Evolutionary conservation across 2,113 vertebrate genomes (phyloP).

Genomic region (Delphinapterus leucas): DNA sequence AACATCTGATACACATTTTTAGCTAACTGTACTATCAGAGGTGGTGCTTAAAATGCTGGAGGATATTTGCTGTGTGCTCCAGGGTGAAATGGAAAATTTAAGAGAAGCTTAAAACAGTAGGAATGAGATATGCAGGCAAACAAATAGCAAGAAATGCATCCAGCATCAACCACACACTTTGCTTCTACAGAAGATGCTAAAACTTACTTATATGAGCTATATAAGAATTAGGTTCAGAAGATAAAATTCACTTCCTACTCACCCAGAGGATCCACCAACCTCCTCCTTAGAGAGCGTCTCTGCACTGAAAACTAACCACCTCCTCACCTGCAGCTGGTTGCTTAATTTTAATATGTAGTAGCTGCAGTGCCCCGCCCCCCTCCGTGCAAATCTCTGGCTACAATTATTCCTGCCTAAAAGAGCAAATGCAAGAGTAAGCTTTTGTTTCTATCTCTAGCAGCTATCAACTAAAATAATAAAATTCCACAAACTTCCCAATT

Average conservation of each 20-base stretch:
- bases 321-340: background rate
- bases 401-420: background rate
- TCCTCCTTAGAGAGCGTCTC: background rate
- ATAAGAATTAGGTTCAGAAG: background rate
- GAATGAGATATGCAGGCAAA: background rate
- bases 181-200: too few relatives aligned
- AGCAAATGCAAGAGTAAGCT: background rate
- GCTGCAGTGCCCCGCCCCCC: background rate
- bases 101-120: background rate
- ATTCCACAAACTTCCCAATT: background rate
- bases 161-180: background rate
- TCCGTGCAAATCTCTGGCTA: background rate
- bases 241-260: background rate
- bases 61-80: background rate
- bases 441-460: background rate
- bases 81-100: background rate
- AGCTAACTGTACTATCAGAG: background rate
- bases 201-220: background rate
- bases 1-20: background rate
- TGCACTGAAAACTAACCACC: background rate
- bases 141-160: background rate
- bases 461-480: background rate
- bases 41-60: background rate
- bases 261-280: background rate
- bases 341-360: background rate